Base-by-base conservation (phyloP, 2,888 invertebrate genomes). In the Heliconius aoede region DNA sequence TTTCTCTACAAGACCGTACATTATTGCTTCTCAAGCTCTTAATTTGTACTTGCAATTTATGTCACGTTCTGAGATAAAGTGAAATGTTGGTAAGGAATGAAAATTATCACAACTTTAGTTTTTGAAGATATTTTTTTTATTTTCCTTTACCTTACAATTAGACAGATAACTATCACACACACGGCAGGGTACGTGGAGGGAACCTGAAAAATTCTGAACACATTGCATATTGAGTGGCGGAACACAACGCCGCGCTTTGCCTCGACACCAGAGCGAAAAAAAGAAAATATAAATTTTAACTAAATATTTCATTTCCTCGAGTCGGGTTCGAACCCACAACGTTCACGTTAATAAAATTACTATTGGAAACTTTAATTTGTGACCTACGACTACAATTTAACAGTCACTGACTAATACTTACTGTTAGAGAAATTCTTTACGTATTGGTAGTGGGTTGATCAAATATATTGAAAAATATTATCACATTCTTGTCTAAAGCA, bases 21-120 rank as follows among this genome's bases (percentile, higher is more conserved):
- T 65, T 15, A 24, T 36, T 36, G 36, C 64, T 65, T 36, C 36
- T 51, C 28, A 28, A 28, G 68, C 46, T 68, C 46, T 28, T 40
- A 68, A 55, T 51, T 51, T 69, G n/a, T 30, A 51, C 46, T 68
- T 68, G 30, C 30, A 21, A 68, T 68, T 68, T 46, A 68, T 51
- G 68, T 68, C 68, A 51, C 21, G 68, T 28, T 68, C 68, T 51
- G 46, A 51, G 40, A 68, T 51, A 68, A 68, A 68, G 46, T 46
- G 46, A 28, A 68, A 68, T 68, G 40, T 68, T 68, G 28, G 30
- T n/a, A 55, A 30, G n/a, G n/a, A 69, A 69, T 7, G n/a, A n/a
- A 68, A 55, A 30, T 30, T 46, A 51, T 18, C 11, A 51, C 3
- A 51, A 69, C 11, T 26, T 13, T 58, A 55, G 21, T 15, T 46